These are phyloP conservation scores for Erinaceus europaeus DNA, from an alignment of 2,113 vertebrate genomes.

Conservation along the genomic window DNA sequence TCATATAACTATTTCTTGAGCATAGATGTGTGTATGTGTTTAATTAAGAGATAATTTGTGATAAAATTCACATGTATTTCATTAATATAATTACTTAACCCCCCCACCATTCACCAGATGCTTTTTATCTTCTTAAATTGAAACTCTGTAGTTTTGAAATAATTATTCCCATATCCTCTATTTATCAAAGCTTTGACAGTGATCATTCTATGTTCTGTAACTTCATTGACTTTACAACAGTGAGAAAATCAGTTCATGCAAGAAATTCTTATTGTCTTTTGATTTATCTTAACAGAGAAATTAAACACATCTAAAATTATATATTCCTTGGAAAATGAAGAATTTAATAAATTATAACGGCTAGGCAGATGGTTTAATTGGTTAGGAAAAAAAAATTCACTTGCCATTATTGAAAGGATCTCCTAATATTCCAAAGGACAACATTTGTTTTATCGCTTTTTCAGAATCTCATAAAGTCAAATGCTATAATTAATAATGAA, in stretches of 20 bases:
- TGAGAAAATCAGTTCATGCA: neutral
- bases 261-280: neutral
- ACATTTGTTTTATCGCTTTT: neutral
- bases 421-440: neutral
- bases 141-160: neutral
- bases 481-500: neutral
- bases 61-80: too few species aligned
- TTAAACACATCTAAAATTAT: neutral
- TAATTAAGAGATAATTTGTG: too few species aligned
- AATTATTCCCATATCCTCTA: accelerated
- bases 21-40: too few species aligned
- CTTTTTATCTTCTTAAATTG: neutral
- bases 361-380: neutral
- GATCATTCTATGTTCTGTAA: neutral
- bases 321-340: neutral
- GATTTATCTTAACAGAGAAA: constrained; percentile 1
- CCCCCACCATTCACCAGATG: too few species aligned
- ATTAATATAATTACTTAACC: too few species aligned
- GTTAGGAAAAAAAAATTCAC: neutral
- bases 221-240: neutral
- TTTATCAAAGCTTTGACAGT: neutral
- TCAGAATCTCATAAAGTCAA: neutral
- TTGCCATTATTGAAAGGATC: neutral
- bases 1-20: too few species aligned
- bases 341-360: neutral